Conservation (phyloP, 2,113 vertebrate genomes). For the Piaya cayana region DNA sequence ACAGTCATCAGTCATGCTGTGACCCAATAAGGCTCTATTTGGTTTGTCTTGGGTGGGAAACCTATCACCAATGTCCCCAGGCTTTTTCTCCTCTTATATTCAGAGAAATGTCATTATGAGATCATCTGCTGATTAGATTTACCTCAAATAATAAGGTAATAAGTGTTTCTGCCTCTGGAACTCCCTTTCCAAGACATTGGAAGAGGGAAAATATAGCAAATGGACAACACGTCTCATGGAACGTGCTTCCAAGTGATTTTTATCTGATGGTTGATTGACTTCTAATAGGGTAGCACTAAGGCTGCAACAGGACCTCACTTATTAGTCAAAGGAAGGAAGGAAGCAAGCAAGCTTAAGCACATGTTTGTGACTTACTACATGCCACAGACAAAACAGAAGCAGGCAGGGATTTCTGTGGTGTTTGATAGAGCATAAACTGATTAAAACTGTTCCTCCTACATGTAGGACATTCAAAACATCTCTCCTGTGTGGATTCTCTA, state of each 20-base stretch:
- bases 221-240: background rate
- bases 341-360: background rate
- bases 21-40: background rate
- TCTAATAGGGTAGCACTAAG: background rate
- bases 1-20: background rate
- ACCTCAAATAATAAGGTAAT: constrained; percentile 45
- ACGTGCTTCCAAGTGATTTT: background rate
- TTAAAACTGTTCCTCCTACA: background rate
- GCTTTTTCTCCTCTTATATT: background rate
- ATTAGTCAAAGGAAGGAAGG: background rate
- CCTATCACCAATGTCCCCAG: background rate
- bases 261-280: background rate
- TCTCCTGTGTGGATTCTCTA: background rate
- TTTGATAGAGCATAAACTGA: background rate
- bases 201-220: constrained; percentile 4
- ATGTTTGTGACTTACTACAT: background rate
- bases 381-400: background rate
- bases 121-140: constrained; percentile 38
- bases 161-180: constrained; percentile 30
- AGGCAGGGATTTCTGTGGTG: background rate
- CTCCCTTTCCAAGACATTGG: background rate
- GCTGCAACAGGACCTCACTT: background rate
- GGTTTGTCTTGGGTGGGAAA: constrained; percentile 7
- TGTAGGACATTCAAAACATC: background rate
- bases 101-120: background rate